Conservation (phyloP, 2,113 vertebrate genomes). For the Tetraodon nigroviridis region DNA sequence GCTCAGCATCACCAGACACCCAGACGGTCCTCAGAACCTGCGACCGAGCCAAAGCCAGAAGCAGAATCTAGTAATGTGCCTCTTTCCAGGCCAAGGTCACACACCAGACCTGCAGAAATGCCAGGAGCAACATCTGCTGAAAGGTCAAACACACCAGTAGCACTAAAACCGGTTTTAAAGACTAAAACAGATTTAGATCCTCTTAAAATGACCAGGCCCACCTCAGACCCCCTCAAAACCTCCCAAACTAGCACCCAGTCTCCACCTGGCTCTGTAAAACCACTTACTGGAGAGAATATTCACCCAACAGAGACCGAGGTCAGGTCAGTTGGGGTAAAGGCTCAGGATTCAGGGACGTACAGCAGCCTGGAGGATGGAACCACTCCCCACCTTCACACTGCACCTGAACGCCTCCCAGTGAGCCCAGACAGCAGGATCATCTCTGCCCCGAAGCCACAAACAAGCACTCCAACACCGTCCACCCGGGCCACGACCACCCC, state of each 20-base stretch:
- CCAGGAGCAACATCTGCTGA: constrained; percentile 32
- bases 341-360: constrained; percentile 30
- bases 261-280: constrained; percentile 27
- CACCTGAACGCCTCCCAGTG: constrained; percentile 13
- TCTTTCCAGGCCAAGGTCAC: constrained; percentile 8
- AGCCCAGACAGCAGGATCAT: constrained; percentile 36
- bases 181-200: constrained; percentile 23
- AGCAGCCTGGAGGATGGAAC: constrained; percentile 10
- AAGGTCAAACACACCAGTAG: constrained; percentile 26
- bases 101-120: constrained; percentile 6
- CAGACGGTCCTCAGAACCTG: not conserved
- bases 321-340: constrained; percentile 22
- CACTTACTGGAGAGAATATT: constrained; percentile 17
- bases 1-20: no score
- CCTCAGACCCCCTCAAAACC: constrained; percentile 14
- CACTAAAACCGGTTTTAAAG: constrained; percentile 22
- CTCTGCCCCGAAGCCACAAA: constrained; percentile 52
- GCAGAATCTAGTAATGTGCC: constrained; percentile 18
- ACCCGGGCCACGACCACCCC: constrained; percentile 53
- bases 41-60: constrained; percentile 4
- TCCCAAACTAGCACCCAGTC: constrained; percentile 17
- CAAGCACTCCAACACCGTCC: constrained; percentile 19
- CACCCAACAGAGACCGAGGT: constrained; percentile 22
- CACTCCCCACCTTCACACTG: constrained; percentile 9
- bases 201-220: constrained; percentile 13